Evolutionary conservation across 2,888 invertebrate species (phyloP).

Genomic region (Leptogaster cylindrica): DNA sequence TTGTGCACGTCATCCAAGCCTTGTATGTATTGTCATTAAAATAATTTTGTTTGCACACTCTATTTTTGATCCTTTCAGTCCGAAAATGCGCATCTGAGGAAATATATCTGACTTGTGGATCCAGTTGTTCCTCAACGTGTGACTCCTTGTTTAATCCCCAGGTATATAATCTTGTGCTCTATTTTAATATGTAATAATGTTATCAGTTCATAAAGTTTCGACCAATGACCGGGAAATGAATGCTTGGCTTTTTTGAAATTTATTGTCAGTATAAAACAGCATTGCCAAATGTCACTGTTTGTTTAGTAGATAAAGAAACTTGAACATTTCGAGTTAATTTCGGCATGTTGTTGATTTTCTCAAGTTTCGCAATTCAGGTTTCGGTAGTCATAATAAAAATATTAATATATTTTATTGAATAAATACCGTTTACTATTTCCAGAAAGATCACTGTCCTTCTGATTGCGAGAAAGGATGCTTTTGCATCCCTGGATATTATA

Average conservation of each 20-base stretch:
- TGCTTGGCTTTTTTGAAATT: too few relatives aligned
- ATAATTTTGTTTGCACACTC: background rate
- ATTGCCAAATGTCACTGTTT: background rate
- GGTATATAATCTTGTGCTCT: too few relatives aligned
- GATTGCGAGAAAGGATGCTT: conserved; percentile 29
- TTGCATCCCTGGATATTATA: conserved; percentile 31
- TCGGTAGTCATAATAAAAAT: too few relatives aligned
- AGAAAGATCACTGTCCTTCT: conserved; percentile 12
- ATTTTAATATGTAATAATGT: too few relatives aligned
- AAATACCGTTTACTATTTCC: too few relatives aligned
- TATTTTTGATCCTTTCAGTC: background rate
- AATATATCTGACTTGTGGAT: conserved; percentile 22
- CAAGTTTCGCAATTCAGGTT: too few relatives aligned
- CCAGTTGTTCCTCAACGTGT: conserved; percentile 30
- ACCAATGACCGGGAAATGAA: too few relatives aligned
- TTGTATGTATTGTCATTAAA: background rate
- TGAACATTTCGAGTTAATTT: too few relatives aligned
- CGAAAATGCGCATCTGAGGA: conserved; percentile 32
- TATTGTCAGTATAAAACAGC: background rate
- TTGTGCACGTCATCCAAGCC: background rate
- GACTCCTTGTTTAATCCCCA: too few relatives aligned
- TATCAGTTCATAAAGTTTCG: too few relatives aligned
- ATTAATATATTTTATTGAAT: too few relatives aligned
- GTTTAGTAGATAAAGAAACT: background rate
- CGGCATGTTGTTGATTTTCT: too few relatives aligned